Base-by-base conservation (phyloP, 2,888 invertebrate species). In the Drosophila falleni region DNA sequence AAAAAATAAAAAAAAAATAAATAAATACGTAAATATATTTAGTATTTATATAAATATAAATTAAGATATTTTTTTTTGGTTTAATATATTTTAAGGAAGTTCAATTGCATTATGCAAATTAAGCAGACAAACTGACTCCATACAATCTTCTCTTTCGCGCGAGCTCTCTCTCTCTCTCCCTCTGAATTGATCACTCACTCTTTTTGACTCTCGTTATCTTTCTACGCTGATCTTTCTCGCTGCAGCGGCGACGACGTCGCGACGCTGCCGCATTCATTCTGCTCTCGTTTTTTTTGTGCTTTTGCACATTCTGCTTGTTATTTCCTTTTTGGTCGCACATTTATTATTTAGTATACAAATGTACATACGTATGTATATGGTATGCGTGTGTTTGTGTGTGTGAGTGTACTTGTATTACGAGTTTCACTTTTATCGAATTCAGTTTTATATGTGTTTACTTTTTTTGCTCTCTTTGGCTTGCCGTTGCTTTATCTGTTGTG, bases 351-450 rank as follows among this genome's bases (percentile, higher is more conserved):
- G 69, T 56, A 55, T 60, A 59, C 42, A 19, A 42, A 42, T 41
- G 15, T 19, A 19, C 19, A 23, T 60, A 55, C 41, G 8, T 31
- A 11, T 44, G 29, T 19, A 41, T 15, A 31, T 15, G 5, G 47
- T 37, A 37, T 37, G 37, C 8, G 9, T 63, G 26, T 63, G 46
- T 63, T 19, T 63, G 46, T 49, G 42, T 15, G 42, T 44, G 29
- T n/a, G 39, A 56, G 47, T 61, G 53, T 75, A 69, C 71, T 74
- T 72, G 75, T 66, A 64, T 72, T 72, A 65, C 69, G 75, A 78
- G 69, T 85, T 82, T 82, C 80, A 85, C 82, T 80, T 82, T 85
- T 85, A 79, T 81, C 69, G 60, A 71, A 69, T 67, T 63, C 58
- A 47, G 74, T 63, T 66, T 64, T 56, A 26, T 56, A 31, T 63